Evolutionary conservation across 1,140 invertebrate genomes (phyloP).

Genomic region (Drosophila pachea): DNA sequence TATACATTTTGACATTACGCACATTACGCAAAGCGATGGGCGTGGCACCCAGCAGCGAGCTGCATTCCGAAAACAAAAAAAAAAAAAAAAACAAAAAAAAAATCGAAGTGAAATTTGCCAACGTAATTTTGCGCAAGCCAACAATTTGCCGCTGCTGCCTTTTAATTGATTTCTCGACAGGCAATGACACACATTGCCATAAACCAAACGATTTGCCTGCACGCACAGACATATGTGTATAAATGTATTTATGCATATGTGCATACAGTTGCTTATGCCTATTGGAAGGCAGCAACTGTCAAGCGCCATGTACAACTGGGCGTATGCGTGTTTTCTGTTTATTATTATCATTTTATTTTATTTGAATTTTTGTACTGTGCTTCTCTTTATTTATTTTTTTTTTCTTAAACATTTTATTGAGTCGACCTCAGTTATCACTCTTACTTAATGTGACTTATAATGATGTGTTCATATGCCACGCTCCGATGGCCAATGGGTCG

Average conservation of each 20-base stretch:
- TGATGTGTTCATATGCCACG: slow-evolving; percentile 57
- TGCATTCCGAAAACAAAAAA: slow-evolving; percentile 46
- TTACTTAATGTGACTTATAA: slow-evolving; percentile 75
- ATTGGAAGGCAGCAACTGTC: slow-evolving; percentile 52
- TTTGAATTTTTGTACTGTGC: too few relatives aligned
- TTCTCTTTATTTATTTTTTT: slow-evolving; percentile 10
- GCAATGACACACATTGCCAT: slow-evolving; percentile 76
- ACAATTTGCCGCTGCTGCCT: slow-evolving; percentile 25
- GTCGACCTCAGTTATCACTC: slow-evolving; percentile 76
- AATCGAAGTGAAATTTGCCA: slow-evolving; percentile 67
- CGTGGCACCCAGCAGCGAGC: slow-evolving; percentile 16
- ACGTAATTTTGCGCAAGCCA: slow-evolving; percentile 73
- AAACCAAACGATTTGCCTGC: slow-evolving; percentile 35
- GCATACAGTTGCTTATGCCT: slow-evolving; percentile 47
- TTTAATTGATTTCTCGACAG: slow-evolving; percentile 74
- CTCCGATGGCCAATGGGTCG: slow-evolving; percentile 54
- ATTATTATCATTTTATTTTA: neutral
- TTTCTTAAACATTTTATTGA: slow-evolving; percentile 51
- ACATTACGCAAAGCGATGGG: slow-evolving; percentile 51
- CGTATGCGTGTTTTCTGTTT: slow-evolving; percentile 59
- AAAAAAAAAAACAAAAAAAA: slow-evolving; percentile 2
- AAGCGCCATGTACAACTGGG: slow-evolving; percentile 50
- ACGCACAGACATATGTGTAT: slow-evolving; percentile 21
- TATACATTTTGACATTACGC: slow-evolving; percentile 23
- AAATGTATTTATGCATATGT: slow-evolving; percentile 25